phyloP scores from a whole-genome alignment of 2,113 vertebrate species.

The Bufo gargarizans region DNA sequence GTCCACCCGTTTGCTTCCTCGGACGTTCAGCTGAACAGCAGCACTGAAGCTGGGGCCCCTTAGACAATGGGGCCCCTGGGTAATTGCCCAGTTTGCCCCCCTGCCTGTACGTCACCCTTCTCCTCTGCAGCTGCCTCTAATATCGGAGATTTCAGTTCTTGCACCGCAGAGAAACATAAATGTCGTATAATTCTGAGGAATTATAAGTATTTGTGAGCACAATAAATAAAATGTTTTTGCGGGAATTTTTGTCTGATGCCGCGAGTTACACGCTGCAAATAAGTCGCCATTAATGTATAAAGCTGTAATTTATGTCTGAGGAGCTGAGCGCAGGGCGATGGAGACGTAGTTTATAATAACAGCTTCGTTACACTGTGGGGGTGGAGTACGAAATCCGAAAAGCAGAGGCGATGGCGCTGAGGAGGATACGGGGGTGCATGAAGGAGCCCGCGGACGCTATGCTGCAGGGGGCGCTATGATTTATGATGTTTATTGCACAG shows the following conservation, averaged over 20 bases:
- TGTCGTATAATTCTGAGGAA: background rate
- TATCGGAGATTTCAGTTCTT: background rate
- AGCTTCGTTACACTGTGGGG: background rate
- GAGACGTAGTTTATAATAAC: background rate
- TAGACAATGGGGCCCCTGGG: too few relatives aligned
- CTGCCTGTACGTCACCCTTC: background rate
- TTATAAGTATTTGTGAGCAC: background rate
- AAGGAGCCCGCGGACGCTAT: too few relatives aligned
- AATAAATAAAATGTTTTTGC: constrained; percentile 4
- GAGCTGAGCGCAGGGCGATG: background rate
- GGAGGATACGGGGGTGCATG: background rate
- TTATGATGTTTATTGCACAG: background rate
- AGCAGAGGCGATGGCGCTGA: background rate
- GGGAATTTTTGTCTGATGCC: background rate
- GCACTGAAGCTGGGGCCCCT: too few relatives aligned
- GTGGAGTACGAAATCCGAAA: background rate
- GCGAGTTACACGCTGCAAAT: background rate
- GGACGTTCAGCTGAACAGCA: too few relatives aligned
- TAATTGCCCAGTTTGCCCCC: too few relatives aligned
- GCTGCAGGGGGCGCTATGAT: too few relatives aligned
- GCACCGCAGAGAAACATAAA: background rate
- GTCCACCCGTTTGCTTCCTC: too few relatives aligned
- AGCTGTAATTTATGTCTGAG: background rate
- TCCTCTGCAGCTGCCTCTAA: background rate
- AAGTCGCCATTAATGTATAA: constrained; percentile 1